Conservation (phyloP, 2,113 vertebrate genomes). For the Theristicus caerulescens region DNA sequence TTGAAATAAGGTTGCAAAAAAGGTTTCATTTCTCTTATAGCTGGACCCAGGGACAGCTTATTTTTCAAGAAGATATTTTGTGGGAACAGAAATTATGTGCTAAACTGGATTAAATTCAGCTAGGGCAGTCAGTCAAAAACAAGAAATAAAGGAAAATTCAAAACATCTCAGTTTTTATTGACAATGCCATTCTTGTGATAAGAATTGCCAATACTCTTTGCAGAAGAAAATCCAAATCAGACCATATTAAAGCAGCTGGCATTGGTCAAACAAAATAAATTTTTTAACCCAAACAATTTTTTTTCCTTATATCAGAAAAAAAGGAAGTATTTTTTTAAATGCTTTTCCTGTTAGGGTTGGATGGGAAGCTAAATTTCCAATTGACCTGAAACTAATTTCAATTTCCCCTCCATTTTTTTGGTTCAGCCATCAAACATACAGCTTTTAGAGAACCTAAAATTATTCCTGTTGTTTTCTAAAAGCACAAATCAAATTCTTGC, state of each 20-base stretch:
- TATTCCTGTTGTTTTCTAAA: not conserved
- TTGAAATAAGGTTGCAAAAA: not conserved
- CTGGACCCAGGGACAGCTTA: not conserved
- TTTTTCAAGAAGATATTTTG: not conserved
- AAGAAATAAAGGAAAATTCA: not conserved
- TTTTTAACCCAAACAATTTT: not conserved
- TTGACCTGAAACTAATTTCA: not conserved
- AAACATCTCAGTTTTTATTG: not conserved
- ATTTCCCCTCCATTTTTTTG: not conserved
- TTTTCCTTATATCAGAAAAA: not conserved
- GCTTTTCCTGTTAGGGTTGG: accelerated
- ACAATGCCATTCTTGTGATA: not conserved
- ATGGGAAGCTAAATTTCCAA: not conserved
- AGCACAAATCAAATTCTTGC: not conserved
- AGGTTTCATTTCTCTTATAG: not conserved
- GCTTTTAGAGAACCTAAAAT: not conserved
- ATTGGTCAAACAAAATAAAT: not conserved
- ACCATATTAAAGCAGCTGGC: not conserved
- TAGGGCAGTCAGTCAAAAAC: not conserved
- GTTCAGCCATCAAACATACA: not conserved
- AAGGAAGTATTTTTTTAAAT: accelerated
- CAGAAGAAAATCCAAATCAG: not conserved
- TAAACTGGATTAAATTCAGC: not conserved
- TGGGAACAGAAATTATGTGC: not conserved
- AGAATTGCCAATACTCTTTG: not conserved